phyloP scores from a whole-genome alignment of 2,888 invertebrate species.

The Clanis bilineata region DNA sequence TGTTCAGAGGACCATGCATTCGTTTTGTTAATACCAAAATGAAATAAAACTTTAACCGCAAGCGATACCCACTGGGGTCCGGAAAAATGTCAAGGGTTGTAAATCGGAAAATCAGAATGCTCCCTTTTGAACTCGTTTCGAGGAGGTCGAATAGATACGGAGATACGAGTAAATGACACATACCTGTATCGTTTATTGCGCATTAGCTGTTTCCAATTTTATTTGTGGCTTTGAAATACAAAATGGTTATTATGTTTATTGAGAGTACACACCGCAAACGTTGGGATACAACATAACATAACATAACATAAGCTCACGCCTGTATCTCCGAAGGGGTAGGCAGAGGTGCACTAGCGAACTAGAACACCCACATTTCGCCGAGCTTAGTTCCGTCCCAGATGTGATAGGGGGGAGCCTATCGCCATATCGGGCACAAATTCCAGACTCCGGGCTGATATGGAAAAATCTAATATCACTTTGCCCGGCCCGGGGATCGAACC shows the following conservation, averaged over 20 bases:
- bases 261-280: neutral
- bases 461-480: too few relatives aligned
- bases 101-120: conserved; percentile 44
- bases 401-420: too few relatives aligned
- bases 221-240: neutral
- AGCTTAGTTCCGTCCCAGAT: too few relatives aligned
- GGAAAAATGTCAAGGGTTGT: conserved; percentile 43
- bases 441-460: too few relatives aligned
- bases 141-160: conserved; percentile 26
- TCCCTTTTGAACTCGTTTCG: conserved; percentile 32
- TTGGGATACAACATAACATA: neutral
- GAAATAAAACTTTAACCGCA: conserved; percentile 45
- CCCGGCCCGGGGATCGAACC: too few relatives aligned
- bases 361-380: too few relatives aligned
- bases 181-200: conserved; percentile 12
- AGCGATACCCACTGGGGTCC: conserved; percentile 32
- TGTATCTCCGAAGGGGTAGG: too few relatives aligned
- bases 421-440: too few relatives aligned
- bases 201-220: conserved; percentile 12
- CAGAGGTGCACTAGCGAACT: too few relatives aligned
- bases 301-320: too few relatives aligned
- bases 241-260: neutral
- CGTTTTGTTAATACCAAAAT: conserved; percentile 50
- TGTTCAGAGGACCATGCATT: conserved; percentile 52
- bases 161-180: conserved; percentile 17